phyloP scores from a whole-genome alignment of 1,140 invertebrate species.

The Penaeus japonicus region DNA sequence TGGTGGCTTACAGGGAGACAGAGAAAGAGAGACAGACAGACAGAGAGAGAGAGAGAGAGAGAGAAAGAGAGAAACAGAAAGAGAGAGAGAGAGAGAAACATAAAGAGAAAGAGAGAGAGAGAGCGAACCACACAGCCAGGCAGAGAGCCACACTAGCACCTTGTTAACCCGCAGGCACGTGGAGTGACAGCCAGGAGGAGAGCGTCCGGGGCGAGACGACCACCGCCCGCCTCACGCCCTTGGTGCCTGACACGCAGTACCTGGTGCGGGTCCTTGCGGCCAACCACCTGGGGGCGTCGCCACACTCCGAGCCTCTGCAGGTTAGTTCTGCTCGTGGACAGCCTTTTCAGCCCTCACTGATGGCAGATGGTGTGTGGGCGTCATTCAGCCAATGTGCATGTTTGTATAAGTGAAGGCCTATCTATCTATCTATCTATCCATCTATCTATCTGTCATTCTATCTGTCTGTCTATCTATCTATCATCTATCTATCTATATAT shows the following conservation, averaged over 20 bases:
- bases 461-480: too few species aligned
- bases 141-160: neutral
- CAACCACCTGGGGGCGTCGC: conserved; percentile 37
- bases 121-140: neutral
- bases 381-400: too few species aligned
- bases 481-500: too few species aligned
- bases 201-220: conserved; percentile 3
- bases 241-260: conserved; percentile 46
- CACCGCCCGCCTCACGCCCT: conserved; percentile 33
- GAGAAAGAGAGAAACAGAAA: neutral
- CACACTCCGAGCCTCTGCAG: conserved; percentile 41
- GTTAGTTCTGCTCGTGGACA: too few species aligned
- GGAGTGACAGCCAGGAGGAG: conserved; percentile 39
- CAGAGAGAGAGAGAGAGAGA: too few species aligned
- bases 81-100: neutral
- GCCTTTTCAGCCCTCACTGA: too few species aligned
- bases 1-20: too few species aligned
- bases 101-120: neutral
- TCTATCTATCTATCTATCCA: too few species aligned
- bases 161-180: neutral
- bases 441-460: too few species aligned
- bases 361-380: too few species aligned
- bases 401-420: too few species aligned
- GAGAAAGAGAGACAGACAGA: too few species aligned
- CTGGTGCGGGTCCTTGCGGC: conserved; percentile 44